Conservation (phyloP, 92 coral and sea anemone genomes). For the Porites evermanni region DNA sequence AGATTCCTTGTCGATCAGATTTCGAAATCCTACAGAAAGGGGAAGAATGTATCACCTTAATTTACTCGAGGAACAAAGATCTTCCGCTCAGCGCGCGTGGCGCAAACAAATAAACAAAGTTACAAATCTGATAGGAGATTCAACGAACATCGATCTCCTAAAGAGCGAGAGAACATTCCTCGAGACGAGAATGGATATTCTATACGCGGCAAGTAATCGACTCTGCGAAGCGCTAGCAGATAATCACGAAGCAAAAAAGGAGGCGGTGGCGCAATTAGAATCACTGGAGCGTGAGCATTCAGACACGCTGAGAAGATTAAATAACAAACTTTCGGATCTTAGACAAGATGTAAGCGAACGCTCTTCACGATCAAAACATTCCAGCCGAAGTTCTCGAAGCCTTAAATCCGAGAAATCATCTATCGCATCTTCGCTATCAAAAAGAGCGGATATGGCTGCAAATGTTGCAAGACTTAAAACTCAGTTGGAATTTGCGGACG, state of each 20-base stretch:
- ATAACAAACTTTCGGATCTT: not conserved
- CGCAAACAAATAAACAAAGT: slow-evolving; percentile 23
- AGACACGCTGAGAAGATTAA: not conserved
- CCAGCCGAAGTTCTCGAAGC: not conserved
- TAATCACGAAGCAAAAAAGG: slow-evolving; percentile 9
- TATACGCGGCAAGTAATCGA: slow-evolving; percentile 29
- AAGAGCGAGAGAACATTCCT: slow-evolving; percentile 34
- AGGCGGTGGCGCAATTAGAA: not conserved
- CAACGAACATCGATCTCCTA: slow-evolving; percentile 3
- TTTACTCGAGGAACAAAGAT: slow-evolving; percentile 21
- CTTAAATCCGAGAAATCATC: slow-evolving; percentile 7
- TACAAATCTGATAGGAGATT: slow-evolving; percentile 25
- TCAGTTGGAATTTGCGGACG: slow-evolving; percentile 35
- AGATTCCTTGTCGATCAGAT: slow-evolving; percentile 23
- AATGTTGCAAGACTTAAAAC: slow-evolving; percentile 32
- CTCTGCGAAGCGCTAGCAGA: slow-evolving; percentile 17
- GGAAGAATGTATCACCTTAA: slow-evolving; percentile 19
- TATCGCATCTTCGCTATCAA: slow-evolving; percentile 1
- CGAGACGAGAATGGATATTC: slow-evolving; percentile 36
- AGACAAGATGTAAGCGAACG: slow-evolving; percentile 10
- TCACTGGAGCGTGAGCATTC: not conserved
- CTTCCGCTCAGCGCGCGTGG: slow-evolving; percentile 37
- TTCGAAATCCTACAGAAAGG: slow-evolving; percentile 18
- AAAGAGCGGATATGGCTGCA: slow-evolving; percentile 23
- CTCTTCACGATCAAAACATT: slow-evolving; percentile 8